These are phyloP conservation scores for Stigmatopora argus DNA, from an alignment of 2,113 vertebrate species.

Conservation along the genomic window DNA sequence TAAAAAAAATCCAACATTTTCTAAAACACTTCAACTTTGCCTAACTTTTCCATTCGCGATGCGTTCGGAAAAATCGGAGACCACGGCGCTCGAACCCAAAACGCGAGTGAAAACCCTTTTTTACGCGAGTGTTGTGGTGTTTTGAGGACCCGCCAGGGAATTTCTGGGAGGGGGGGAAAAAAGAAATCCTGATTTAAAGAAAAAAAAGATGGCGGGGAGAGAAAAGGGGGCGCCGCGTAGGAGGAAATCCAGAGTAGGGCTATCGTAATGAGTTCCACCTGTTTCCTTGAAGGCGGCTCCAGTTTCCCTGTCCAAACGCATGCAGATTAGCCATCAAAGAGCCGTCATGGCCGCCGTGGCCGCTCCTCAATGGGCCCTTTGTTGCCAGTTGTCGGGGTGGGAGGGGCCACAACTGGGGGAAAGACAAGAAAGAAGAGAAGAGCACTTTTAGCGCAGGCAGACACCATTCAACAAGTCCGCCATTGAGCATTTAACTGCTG, in stretches of 20 bases:
- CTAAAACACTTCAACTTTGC: too few species aligned
- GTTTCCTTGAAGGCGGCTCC: conserved; percentile 74
- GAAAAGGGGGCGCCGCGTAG: conserved; percentile 26
- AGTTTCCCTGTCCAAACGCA: conserved; percentile 71
- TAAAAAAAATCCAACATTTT: too few species aligned
- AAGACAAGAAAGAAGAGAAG: conserved; percentile 59
- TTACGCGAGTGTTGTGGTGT: neutral
- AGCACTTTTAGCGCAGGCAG: conserved; percentile 57
- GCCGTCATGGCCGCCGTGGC: conserved; percentile 48
- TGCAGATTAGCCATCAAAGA: conserved; percentile 77
- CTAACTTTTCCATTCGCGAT: too few species aligned
- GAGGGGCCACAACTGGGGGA: conserved; percentile 63
- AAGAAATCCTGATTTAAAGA: conserved; percentile 45
- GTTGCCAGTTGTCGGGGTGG: conserved; percentile 71
- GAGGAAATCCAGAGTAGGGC: conserved; percentile 63
- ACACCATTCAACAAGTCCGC: conserved; percentile 29
- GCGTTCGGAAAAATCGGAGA: too few species aligned
- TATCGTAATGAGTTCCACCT: conserved; percentile 78
- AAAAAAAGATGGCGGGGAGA: conserved; percentile 35
- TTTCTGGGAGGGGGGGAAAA: conserved; percentile 37
- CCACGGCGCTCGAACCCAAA: too few species aligned
- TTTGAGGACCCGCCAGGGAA: conserved; percentile 44
- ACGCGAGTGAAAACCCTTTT: too few species aligned
- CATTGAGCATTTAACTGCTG: too few species aligned
- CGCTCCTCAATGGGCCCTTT: conserved; percentile 74